These are phyloP conservation scores for Neotoxoptera formosana DNA, from an alignment of 1,140 invertebrate species.

Conservation along the genomic window DNA sequence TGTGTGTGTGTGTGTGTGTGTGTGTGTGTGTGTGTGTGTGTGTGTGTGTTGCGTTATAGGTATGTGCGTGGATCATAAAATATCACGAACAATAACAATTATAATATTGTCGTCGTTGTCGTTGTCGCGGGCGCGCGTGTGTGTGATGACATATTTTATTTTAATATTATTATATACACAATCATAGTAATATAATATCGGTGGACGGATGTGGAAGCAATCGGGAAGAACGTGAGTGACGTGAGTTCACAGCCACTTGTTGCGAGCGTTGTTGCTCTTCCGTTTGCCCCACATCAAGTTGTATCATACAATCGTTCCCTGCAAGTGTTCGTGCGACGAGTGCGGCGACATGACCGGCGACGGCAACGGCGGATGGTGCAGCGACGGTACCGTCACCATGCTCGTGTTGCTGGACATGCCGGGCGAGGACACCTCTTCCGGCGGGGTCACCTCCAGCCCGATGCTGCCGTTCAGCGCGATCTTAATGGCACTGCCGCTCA, in stretches of 20 bases:
- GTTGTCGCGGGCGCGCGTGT: neutral
- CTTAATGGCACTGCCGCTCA: conserved; percentile 73
- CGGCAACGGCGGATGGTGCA: conserved; percentile 59
- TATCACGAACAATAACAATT: neutral
- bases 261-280: conserved; percentile 72
- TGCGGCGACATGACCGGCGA: conserved; percentile 62
- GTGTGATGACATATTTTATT: neutral
- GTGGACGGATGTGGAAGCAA: conserved; percentile 52
- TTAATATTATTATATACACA: neutral
- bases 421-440: conserved; percentile 72
- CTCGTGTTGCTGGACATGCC: conserved; percentile 67
- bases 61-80: no score
- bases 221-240: conserved; percentile 24
- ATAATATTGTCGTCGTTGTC: neutral
- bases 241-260: conserved; percentile 61
- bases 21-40: neutral
- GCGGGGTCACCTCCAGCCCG: conserved; percentile 83
- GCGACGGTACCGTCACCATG: conserved; percentile 66
- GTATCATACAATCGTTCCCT: conserved; percentile 92
- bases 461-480: conserved; percentile 86
- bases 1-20: neutral
- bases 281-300: conserved; percentile 88
- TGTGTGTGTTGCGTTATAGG: neutral
- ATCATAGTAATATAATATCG: neutral
- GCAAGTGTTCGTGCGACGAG: conserved; percentile 76